Evolutionary conservation across 2,797 vertebrate genomes (phyloP).

Genomic region (Phrynocephalus forsythii): DNA sequence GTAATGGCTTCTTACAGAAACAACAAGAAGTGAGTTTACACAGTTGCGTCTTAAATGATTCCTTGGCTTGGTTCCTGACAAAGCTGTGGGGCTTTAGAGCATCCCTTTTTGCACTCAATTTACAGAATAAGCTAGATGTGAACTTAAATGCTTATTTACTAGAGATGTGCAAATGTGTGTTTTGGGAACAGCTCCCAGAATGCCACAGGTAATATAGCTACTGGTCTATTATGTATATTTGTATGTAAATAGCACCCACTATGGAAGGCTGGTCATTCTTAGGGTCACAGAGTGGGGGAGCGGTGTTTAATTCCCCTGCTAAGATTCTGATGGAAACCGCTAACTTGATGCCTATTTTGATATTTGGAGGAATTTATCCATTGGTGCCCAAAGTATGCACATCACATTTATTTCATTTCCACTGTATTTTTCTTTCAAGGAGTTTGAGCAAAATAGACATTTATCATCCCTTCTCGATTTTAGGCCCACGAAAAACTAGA

Average conservation of each 20-base stretch:
- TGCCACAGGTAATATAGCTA: too few species aligned
- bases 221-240: neutral
- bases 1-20: constrained; percentile 79
- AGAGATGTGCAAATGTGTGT: too few species aligned
- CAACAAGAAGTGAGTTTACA: constrained; percentile 64
- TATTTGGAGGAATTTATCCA: neutral
- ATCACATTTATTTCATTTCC: neutral
- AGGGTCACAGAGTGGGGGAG: neutral
- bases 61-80: neutral
- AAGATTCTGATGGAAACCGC: neutral
- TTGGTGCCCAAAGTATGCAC: neutral
- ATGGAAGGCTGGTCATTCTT: neutral
- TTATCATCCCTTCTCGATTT: neutral
- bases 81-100: neutral
- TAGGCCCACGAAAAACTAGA: neutral
- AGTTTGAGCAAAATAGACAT: too few species aligned
- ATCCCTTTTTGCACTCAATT: neutral
- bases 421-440: too few species aligned
- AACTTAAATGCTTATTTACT: neutral
- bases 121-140: neutral
- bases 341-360: neutral
- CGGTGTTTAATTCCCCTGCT: neutral
- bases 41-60: neutral
- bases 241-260: neutral
- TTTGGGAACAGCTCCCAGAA: too few species aligned